A percentile compares a stretch with the other conserved stretches of the same genome.
Evolutionary conservation across 1,140 invertebrate species (phyloP).

Genomic region (Drosophila auraria): DNA sequence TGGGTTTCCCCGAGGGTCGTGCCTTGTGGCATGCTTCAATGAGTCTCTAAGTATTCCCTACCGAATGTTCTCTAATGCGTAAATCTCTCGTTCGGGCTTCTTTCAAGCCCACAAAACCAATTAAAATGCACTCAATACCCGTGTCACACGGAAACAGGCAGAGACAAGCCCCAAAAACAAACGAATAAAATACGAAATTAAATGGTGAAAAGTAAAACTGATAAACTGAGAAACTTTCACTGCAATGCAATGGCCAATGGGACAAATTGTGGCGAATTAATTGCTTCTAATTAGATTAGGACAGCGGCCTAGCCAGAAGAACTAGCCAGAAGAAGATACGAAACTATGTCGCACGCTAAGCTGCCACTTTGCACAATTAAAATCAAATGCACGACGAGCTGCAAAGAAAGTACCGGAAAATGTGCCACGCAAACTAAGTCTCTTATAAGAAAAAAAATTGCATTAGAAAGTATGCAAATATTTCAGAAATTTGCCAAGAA

Average conservation of each 20-base stretch:
- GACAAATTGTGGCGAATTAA: conserved; percentile 70
- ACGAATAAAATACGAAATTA: conserved; percentile 43
- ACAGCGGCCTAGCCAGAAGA: conserved; percentile 1
- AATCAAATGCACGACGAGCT: conserved; percentile 55
- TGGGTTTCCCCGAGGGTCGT: conserved; percentile 15
- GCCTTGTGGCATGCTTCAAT: conserved; percentile 42
- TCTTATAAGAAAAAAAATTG: conserved; percentile 29
- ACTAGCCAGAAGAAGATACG: conserved; percentile 36
- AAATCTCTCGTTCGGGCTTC: conserved; percentile 50
- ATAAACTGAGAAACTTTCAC: conserved; percentile 69
- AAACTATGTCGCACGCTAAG: conserved; percentile 83
- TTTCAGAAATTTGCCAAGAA: conserved; percentile 65
- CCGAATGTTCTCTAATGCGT: conserved; percentile 45
- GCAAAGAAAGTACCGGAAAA: conserved; percentile 70
- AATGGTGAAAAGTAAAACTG: conserved; percentile 51
- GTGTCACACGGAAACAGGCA: conserved; percentile 42
- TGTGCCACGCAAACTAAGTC: conserved; percentile 51
- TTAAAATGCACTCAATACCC: conserved; percentile 75
- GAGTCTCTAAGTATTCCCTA: conserved; percentile 26
- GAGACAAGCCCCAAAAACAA: conserved; percentile 54
- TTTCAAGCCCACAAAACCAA: conserved; percentile 69
- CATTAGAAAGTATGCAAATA: conserved; percentile 84
- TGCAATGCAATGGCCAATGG: conserved; percentile 35
- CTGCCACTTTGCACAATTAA: conserved; percentile 53
- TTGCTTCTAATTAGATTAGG: conserved; percentile 82